Percentiles rank a stretch among this genome's conserved stretches.
These are phyloP conservation scores for Tubulanus polymorphus DNA, from an alignment of 2,888 invertebrate species.

Conservation along the genomic window DNA sequence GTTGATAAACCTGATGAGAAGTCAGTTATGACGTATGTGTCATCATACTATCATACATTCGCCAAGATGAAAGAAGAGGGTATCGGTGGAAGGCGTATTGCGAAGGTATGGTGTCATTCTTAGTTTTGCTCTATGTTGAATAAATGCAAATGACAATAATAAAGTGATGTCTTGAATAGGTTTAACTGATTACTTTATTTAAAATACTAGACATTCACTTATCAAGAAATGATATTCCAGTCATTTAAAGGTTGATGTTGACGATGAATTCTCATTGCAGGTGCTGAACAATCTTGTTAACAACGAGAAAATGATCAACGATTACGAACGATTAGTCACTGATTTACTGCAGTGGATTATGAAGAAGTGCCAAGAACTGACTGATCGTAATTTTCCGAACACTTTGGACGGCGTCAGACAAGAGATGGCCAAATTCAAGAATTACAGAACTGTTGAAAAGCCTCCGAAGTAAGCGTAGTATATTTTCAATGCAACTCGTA, in stretches of 20 bases:
- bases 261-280: constrained; percentile 56
- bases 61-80: constrained; percentile 98
- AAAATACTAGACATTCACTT: too few relatives aligned
- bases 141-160: neutral
- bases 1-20: constrained; percentile 93
- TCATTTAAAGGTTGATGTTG: too few relatives aligned
- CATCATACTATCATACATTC: constrained; percentile 98
- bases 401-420: constrained; percentile 90
- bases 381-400: constrained; percentile 87
- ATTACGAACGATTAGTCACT: constrained; percentile 80
- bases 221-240: too few relatives aligned
- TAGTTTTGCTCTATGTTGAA: constrained; percentile 20
- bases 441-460: constrained; percentile 94
- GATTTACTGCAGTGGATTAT: constrained; percentile 91
- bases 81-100: constrained; percentile 94
- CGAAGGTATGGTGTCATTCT: constrained; percentile 92
- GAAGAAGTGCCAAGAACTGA: constrained; percentile 74
- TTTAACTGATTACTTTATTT: constrained; percentile 4
- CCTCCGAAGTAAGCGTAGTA: constrained; percentile 77
- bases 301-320: constrained; percentile 83
- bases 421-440: constrained; percentile 83
- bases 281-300: constrained; percentile 96
- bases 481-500: neutral
- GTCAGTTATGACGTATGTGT: constrained; percentile 97
- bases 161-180: neutral